These are phyloP conservation scores for Cheilosia pagana DNA, from an alignment of 2,888 invertebrate species.

Conservation along the genomic window DNA sequence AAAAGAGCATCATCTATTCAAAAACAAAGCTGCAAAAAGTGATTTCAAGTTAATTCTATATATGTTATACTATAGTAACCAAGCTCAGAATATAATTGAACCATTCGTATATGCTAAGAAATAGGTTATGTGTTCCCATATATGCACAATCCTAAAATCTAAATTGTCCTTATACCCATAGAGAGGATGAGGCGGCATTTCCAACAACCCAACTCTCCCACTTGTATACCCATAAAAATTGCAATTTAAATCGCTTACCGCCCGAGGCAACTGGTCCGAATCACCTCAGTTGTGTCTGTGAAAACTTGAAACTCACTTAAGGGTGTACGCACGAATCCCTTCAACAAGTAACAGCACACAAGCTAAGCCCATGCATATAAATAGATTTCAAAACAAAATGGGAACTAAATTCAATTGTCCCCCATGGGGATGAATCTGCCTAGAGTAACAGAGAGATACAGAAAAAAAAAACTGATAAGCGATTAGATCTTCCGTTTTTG, in stretches of 20 bases:
- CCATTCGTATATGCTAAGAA: no score
- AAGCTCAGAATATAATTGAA: no score
- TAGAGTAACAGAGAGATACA: background rate
- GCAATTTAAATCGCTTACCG: slow-evolving; percentile 42
- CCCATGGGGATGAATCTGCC: slow-evolving; percentile 4
- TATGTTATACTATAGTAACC: no score
- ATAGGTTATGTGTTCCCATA: no score
- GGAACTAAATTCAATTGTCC: slow-evolving; percentile 53
- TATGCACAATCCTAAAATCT: no score
- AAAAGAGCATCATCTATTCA: no score
- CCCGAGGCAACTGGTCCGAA: slow-evolving; percentile 30
- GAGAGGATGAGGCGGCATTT: slow-evolving; percentile 5
- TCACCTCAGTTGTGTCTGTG: slow-evolving; percentile 17
- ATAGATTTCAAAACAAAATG: slow-evolving; percentile 53
- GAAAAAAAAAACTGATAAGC: slow-evolving; percentile 17
- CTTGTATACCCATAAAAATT: slow-evolving; percentile 27
- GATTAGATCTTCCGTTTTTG: slow-evolving; percentile 39
- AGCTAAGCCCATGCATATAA: slow-evolving; percentile 44
- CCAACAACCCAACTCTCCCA: slow-evolving; percentile 1
- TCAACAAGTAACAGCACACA: slow-evolving; percentile 6
- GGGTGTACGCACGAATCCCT: slow-evolving; percentile 24
- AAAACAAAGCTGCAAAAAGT: no score
- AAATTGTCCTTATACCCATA: no score
- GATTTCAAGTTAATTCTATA: no score
- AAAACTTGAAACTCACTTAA: slow-evolving; percentile 30